Evolutionary conservation across 2,797 vertebrate genomes (phyloP), one percentile per base, ranked within the genome.

Genomic region (Chiroxiphia lanceolata): DNA sequence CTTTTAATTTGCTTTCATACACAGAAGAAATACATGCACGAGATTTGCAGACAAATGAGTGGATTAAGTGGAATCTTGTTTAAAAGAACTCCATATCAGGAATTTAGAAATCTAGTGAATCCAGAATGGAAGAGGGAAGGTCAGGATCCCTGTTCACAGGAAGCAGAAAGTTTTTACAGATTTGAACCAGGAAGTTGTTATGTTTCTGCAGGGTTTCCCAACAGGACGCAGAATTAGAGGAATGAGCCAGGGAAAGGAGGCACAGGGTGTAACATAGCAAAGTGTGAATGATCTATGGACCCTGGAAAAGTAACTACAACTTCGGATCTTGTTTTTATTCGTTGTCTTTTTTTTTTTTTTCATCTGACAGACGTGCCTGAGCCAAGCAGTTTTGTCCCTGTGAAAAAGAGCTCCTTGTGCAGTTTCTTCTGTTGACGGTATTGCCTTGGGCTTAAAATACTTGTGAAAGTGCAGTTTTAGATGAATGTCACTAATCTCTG

Each of bases 1-100:
- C 5, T 83, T 97, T 93, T 88, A 82, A 89, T 95, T 89, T 94
- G 68, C 36, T 90, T 94, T 76, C 76, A 38, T 59, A 79, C n/a
- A 75, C 47, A 56, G 57, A 94, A 78, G 72, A 96, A 67, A 92
- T 71, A 60, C 75, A 63, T 25, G 10, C 33, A 78, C 8, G 22
- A 85, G 54, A 56, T 50, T 65, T 89, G n/a, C 18, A 92, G 75
- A 87, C 23, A 74, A 94, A 75, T 12, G 3, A 54, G 15, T 10
- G 8, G 17, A 72, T 54, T 82, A 87, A 79, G 71, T n/a, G 6
- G 20, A 78, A 51, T 31, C 22, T 22, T 64, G 4, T 59, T 89
- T 78, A 44, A 54, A 68, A 67, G 6, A 13, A 21, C 15, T 53
- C 31, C 4, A 1, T 40, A 54, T 27, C 11, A 87, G 63, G 89